These are phyloP conservation scores for Athalia circularis DNA, from an alignment of 2,888 invertebrate species.

Conservation along the genomic window DNA sequence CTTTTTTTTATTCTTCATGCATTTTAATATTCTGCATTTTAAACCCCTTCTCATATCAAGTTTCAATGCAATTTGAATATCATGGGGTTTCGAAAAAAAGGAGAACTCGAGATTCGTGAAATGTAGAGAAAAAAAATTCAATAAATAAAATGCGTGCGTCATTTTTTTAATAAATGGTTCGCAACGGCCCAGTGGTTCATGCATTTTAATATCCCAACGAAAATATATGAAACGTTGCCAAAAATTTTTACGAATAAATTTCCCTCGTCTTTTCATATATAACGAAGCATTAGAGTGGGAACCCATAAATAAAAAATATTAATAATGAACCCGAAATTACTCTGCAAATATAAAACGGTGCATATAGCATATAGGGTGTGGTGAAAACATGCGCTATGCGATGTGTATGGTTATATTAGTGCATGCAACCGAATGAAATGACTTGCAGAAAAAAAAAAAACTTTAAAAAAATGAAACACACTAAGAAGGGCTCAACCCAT, in stretches of 20 bases:
- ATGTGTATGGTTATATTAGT: slow-evolving; percentile 38
- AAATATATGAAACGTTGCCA: background rate
- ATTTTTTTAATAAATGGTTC: slow-evolving; percentile 12
- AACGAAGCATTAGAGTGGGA: background rate
- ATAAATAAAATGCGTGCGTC: slow-evolving; percentile 1
- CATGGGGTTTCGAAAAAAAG: slow-evolving; percentile 48
- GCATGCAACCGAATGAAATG: slow-evolving; percentile 62
- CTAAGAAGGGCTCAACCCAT: slow-evolving; percentile 63
- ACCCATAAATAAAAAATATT: slow-evolving; percentile 44
- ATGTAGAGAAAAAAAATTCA: background rate
- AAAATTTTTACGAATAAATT: slow-evolving; percentile 28
- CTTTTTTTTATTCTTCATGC: slow-evolving; percentile 59
- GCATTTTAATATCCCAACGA: slow-evolving; percentile 61
- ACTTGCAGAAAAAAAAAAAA: slow-evolving; percentile 59
- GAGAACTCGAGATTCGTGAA: background rate
- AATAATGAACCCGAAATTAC: slow-evolving; percentile 58
- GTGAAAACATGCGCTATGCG: background rate
- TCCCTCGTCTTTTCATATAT: background rate
- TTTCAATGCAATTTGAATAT: slow-evolving; percentile 62
- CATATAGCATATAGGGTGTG: slow-evolving; percentile 36
- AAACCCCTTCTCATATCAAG: background rate
- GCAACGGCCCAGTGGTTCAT: slow-evolving; percentile 46
- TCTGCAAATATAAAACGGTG: slow-evolving; percentile 49
- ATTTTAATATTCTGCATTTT: slow-evolving; percentile 66
- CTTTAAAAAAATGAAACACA: background rate